Evolutionary conservation across 1,140 invertebrate species (phyloP).

Genomic region (Nasonia longicornis): DNA sequence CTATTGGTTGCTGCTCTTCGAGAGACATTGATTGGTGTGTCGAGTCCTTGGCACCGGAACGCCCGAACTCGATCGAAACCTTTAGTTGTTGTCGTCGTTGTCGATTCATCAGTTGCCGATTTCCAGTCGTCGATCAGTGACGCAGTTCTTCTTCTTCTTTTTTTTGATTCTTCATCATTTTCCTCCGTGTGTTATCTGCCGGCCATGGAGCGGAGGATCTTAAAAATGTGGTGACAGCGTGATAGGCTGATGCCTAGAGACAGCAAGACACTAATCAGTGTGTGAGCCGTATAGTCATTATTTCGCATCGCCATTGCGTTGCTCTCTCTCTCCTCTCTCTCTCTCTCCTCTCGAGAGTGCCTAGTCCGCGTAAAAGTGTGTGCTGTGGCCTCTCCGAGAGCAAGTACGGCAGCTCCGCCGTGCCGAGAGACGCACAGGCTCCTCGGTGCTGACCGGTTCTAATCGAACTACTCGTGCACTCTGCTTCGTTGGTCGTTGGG

Average conservation of each 20-base stretch:
- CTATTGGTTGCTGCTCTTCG: slow-evolving; percentile 61
- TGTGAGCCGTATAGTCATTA: slow-evolving; percentile 56
- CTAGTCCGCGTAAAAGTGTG: neutral
- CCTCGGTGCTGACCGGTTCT: neutral
- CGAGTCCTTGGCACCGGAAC: too few relatives aligned
- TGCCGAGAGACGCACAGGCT: neutral
- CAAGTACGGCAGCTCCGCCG: too few relatives aligned
- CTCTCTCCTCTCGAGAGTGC: neutral
- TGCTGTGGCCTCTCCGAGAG: too few relatives aligned
- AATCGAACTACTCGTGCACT: neutral
- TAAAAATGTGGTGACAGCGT: slow-evolving; percentile 66
- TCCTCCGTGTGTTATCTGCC: neutral
- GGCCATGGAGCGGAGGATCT: slow-evolving; percentile 62
- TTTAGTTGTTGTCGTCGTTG: neutral
- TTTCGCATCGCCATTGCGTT: neutral
- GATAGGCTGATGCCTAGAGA: slow-evolving; percentile 56
- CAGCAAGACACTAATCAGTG: slow-evolving; percentile 64
- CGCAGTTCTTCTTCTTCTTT: neutral
- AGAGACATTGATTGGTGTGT: slow-evolving; percentile 50
- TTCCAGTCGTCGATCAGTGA: too few relatives aligned
- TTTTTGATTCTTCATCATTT: neutral
- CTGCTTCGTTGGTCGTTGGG: neutral
- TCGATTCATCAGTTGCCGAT: neutral
- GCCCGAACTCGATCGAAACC: neutral
- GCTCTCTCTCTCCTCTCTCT: neutral